Evolutionary conservation across 2,797 vertebrate species (phyloP).

Genomic region (Diceros bicornis): DNA sequence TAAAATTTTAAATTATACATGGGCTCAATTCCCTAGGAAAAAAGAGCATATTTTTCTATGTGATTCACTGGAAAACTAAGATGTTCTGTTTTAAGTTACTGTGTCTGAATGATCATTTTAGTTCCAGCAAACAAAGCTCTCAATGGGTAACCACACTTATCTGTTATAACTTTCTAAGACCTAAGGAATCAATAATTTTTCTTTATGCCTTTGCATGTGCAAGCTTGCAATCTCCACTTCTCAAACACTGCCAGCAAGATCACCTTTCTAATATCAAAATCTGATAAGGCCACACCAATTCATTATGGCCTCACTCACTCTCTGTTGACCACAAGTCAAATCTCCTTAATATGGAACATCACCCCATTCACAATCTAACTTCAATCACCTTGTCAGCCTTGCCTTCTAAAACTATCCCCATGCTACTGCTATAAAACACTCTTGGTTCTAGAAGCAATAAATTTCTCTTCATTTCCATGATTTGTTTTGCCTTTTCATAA

Average conservation of each 20-base stretch:
- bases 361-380: neutral
- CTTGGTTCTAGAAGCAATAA: neutral
- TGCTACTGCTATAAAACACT: neutral
- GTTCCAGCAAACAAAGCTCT: neutral
- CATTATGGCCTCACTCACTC: neutral
- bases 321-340: neutral
- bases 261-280: neutral
- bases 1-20: neutral
- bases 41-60: neutral
- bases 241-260: neutral
- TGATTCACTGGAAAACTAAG: neutral
- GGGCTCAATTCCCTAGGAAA: neutral
- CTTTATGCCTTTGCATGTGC: neutral
- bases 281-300: neutral
- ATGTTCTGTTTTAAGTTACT: neutral
- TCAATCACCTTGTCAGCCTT: neutral
- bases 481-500: neutral
- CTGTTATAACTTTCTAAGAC: neutral
- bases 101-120: neutral
- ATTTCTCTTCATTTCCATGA: neutral
- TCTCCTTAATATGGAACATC: neutral
- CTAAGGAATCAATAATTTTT: neutral
- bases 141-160: neutral
- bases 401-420: neutral
- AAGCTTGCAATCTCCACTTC: neutral